These are phyloP conservation scores for Alexandromys fortis DNA, from an alignment of 2,113 vertebrate genomes.

Conservation along the genomic window DNA sequence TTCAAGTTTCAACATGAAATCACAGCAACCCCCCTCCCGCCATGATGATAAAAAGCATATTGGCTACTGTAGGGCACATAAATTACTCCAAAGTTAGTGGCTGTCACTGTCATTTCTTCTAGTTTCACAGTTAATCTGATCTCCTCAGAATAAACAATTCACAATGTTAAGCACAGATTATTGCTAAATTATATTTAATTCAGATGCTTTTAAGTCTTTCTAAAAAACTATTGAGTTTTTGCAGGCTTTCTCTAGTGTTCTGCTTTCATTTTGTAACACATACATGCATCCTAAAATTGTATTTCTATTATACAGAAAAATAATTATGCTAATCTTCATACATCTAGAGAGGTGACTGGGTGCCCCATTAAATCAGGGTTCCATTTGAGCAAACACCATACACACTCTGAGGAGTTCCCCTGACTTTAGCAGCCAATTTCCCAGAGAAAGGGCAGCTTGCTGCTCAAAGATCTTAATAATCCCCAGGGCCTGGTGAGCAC, in stretches of 20 bases:
- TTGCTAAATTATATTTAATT: slow-evolving; percentile 36
- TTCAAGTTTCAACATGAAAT: slow-evolving; percentile 29
- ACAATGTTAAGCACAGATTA: background rate
- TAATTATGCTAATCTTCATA: slow-evolving; percentile 46
- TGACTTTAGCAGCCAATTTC: slow-evolving; percentile 83
- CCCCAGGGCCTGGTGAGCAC: slow-evolving; percentile 77
- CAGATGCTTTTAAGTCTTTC: slow-evolving; percentile 28
- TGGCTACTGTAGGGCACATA: background rate
- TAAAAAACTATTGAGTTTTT: background rate
- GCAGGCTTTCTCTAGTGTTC: background rate
- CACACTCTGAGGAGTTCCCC: slow-evolving; percentile 79
- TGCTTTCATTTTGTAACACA: slow-evolving; percentile 49
- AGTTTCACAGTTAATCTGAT: background rate
- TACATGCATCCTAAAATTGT: background rate
- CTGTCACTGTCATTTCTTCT: background rate
- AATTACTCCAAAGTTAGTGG: background rate
- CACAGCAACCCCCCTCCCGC: background rate
- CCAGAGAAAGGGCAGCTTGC: slow-evolving; percentile 84
- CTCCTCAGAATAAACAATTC: background rate
- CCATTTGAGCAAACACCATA: slow-evolving; percentile 83
- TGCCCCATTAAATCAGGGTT: slow-evolving; percentile 81
- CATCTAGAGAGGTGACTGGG: slow-evolving; percentile 65
- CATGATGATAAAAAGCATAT: background rate
- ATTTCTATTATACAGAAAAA: slow-evolving; percentile 52
- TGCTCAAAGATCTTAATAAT: slow-evolving; percentile 86